Conservation (phyloP, 1,140 invertebrate species). For the Fopius arisanus region DNA sequence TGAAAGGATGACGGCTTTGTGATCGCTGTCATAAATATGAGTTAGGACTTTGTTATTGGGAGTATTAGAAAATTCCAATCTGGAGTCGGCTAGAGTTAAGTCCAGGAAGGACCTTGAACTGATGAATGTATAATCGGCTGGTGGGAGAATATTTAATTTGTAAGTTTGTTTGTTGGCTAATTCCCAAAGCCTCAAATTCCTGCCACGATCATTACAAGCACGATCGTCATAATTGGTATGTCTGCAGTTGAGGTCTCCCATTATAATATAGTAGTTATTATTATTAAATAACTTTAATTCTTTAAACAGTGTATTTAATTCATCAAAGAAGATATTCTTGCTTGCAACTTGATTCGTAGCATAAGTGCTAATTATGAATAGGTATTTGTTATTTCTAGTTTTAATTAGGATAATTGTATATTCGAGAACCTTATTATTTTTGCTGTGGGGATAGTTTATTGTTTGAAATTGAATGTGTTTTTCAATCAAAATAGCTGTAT, state of each 20-base stretch:
- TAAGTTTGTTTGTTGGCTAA: neutral
- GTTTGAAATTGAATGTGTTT: neutral
- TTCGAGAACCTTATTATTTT: constrained; percentile 18
- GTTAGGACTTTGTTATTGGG: neutral
- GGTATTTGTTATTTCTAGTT: neutral
- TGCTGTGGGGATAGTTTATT: constrained; percentile 10
- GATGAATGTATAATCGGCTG: neutral
- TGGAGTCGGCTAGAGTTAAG: neutral
- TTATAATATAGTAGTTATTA: constrained; percentile 20
- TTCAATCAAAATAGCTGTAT: constrained; percentile 4
- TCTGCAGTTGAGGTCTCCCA: neutral
- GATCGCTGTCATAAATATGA: neutral
- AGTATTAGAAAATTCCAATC: neutral
- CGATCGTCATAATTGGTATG: neutral
- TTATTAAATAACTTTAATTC: neutral
- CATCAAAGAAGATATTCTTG: neutral
- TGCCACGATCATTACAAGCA: neutral
- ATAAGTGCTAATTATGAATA: constrained; percentile 14
- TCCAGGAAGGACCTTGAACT: neutral
- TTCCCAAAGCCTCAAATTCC: neutral
- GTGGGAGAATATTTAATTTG: neutral
- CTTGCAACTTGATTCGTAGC: constrained; percentile 1
- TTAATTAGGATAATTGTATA: constrained; percentile 16
- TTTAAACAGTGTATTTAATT: constrained; percentile 8
- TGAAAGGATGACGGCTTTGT: neutral